These are phyloP conservation scores for Calliscelio sp. DNA, from an alignment of 2,888 invertebrate species.

Conservation along the genomic window DNA sequence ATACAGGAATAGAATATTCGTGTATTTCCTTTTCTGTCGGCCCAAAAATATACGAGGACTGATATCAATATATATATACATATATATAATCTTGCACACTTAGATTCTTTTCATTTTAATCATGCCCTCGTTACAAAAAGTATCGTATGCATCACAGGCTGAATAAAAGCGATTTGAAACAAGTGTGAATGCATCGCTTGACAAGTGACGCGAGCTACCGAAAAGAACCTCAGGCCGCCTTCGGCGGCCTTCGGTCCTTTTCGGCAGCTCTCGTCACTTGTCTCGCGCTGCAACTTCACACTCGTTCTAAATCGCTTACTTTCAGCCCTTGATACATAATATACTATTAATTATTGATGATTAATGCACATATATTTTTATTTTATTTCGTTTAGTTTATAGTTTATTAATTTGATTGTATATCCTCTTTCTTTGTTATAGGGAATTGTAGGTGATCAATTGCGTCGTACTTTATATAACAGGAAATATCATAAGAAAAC, in stretches of 20 bases:
- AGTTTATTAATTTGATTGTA: too few species aligned
- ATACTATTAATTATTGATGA: too few species aligned
- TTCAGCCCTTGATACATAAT: too few species aligned
- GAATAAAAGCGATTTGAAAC: constrained; percentile 3
- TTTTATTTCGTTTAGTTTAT: too few species aligned
- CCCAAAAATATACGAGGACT: neutral
- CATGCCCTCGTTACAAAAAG: too few species aligned
- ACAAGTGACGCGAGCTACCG: neutral
- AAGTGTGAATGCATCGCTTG: constrained; percentile 6
- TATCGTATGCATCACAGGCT: neutral
- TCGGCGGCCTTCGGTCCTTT: too few species aligned
- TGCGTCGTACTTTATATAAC: constrained; percentile 20
- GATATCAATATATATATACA: neutral
- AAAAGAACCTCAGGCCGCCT: too few species aligned
- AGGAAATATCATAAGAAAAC: neutral
- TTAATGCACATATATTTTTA: too few species aligned
- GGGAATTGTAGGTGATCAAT: neutral
- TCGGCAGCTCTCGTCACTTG: too few species aligned
- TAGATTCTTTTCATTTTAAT: neutral
- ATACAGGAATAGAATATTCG: neutral
- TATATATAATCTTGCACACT: neutral
- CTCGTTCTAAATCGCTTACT: too few species aligned
- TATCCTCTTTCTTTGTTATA: constrained; percentile 11
- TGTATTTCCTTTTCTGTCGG: constrained; percentile 1
- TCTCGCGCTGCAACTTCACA: too few species aligned